Conservation (phyloP, 2,797 vertebrate species). For the Typhlichthys subterraneus region DNA sequence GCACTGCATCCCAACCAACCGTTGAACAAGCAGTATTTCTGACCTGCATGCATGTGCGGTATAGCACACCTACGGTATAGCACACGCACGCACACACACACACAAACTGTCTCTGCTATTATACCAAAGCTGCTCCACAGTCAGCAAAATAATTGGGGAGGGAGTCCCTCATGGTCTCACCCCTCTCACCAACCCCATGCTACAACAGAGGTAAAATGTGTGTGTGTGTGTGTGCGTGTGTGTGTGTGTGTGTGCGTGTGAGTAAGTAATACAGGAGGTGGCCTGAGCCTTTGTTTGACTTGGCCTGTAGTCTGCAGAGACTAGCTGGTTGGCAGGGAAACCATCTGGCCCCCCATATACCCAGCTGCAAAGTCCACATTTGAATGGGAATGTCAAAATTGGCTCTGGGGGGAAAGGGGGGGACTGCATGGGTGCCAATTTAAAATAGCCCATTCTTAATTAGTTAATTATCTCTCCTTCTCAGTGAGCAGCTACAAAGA, state of each 20-base stretch:
- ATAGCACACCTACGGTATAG: conserved; percentile 63
- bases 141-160: conserved; percentile 76
- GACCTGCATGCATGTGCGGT: conserved; percentile 7
- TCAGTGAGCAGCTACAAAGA: conserved; percentile 25
- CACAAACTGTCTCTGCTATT: conserved; percentile 58
- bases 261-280: conserved; percentile 38
- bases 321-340: conserved; percentile 62
- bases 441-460: conserved; percentile 57
- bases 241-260: conserved; percentile 21
- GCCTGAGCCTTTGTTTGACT: conserved; percentile 57
- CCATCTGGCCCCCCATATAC: conserved; percentile 64
- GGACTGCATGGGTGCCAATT: conserved; percentile 53
- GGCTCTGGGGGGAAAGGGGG: conserved; percentile 16
- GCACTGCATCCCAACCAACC: conserved; percentile 44
- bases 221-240: conserved; percentile 48
- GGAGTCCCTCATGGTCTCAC: conserved; percentile 70
- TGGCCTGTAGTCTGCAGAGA: conserved; percentile 53
- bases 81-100: conserved; percentile 55
- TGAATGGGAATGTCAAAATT: conserved; percentile 59
- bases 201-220: conserved; percentile 64
- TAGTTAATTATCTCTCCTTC: conserved; percentile 71
- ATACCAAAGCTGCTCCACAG: conserved; percentile 60
- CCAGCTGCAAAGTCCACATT: conserved; percentile 53
- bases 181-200: conserved; percentile 50
- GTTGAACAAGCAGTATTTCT: no score